Conservation (phyloP, 2,113 vertebrate species). For the Lucifuga dentata region DNA sequence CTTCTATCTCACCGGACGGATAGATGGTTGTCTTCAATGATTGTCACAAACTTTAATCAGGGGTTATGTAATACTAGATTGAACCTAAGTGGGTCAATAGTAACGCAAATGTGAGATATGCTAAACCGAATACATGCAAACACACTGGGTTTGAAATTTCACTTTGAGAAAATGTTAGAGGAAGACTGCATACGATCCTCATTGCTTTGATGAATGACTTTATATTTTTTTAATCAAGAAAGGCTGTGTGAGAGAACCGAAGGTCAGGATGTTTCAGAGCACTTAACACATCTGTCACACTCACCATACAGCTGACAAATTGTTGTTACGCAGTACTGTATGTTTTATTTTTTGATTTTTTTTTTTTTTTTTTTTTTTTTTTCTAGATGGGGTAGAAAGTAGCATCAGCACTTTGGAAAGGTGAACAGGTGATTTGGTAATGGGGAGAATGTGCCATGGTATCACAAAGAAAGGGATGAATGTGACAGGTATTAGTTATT, state of each 20-base stretch:
- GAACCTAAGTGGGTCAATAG: constrained; percentile 63
- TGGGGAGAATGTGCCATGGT: constrained; percentile 72
- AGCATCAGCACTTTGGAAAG: constrained; percentile 90
- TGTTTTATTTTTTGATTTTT: constrained; percentile 82
- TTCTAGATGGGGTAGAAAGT: constrained; percentile 75
- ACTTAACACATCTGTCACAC: constrained; percentile 90
- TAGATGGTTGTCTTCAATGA: constrained; percentile 66
- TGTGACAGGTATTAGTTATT: constrained; percentile 83
- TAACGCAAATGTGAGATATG: constrained; percentile 55
- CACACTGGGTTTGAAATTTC: constrained; percentile 62
- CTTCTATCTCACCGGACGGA: constrained; percentile 60
- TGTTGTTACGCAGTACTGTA: constrained; percentile 90
- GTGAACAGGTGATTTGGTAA: constrained; percentile 55
- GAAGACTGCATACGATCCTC: constrained; percentile 44
- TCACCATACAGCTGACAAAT: constrained; percentile 75
- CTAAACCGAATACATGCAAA: constrained; percentile 58
- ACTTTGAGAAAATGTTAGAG: constrained; percentile 37
- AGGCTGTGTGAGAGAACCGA: constrained; percentile 46
- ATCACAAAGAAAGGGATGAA: constrained; percentile 89
- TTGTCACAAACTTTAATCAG: constrained; percentile 76
- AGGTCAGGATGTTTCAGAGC: constrained; percentile 86
- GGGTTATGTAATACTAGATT: constrained; percentile 65
- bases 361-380: constrained; percentile 37
- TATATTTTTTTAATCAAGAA: not conserved
- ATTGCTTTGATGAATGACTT: constrained; percentile 35